These are phyloP conservation scores for Smittia aterrima DNA, from an alignment of 2,888 invertebrate genomes.

Conservation along the genomic window DNA sequence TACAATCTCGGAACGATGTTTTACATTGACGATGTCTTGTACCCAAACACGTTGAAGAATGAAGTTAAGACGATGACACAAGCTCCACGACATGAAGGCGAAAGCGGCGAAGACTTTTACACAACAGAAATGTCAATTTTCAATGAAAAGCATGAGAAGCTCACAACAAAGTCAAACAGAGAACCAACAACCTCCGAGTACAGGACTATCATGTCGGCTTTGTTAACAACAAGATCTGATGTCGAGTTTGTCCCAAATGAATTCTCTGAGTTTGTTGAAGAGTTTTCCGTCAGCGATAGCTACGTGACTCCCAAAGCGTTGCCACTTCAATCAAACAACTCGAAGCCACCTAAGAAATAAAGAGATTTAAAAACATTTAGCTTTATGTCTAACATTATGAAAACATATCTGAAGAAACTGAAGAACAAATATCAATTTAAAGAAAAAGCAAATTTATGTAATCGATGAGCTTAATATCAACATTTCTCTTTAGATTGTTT, in stretches of 20 bases:
- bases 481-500: too few relatives aligned
- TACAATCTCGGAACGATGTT: constrained; percentile 66
- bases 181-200: constrained; percentile 6
- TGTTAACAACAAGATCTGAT: constrained; percentile 47
- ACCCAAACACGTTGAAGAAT: constrained; percentile 53
- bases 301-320: too few relatives aligned
- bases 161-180: not conserved
- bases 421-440: too few relatives aligned
- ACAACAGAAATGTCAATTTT: constrained; percentile 18
- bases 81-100: constrained; percentile 33
- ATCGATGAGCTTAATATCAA: too few relatives aligned
- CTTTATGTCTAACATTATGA: too few relatives aligned
- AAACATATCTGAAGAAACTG: too few relatives aligned
- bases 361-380: too few relatives aligned
- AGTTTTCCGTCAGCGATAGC: too few relatives aligned
- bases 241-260: constrained; percentile 54
- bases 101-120: constrained; percentile 45
- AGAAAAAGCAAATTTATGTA: too few relatives aligned
- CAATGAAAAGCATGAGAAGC: not conserved
- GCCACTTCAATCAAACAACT: too few relatives aligned
- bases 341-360: too few relatives aligned
- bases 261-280: too few relatives aligned
- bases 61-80: constrained; percentile 47
- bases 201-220: constrained; percentile 42
- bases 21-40: constrained; percentile 61